Evolutionary conservation across 2,797 vertebrate species (phyloP), one percentile per base, ranked within the genome.

Genomic region (Sylvia borin): DNA sequence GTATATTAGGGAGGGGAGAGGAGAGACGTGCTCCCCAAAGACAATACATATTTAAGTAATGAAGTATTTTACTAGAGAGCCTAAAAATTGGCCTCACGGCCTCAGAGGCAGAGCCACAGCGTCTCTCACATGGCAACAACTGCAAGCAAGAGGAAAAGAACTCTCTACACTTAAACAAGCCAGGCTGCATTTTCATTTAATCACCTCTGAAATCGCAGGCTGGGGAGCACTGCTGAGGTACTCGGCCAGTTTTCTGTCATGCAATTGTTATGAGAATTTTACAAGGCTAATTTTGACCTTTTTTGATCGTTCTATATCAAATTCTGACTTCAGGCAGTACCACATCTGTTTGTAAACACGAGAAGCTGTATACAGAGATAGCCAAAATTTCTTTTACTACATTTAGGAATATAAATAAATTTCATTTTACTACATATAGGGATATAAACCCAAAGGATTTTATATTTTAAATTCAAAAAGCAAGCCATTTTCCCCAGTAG

Each of bases 1-100:
- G 42, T 88, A 31, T 86, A 77, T 88, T 74, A 92, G 54, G 84
- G 72, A 93, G 62, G 43, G 79, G 72, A 90, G 48, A 74, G 42
- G 61, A 89, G 78, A 90, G 70, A 81, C 62, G 19, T 79, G 53
- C 38, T 93, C 96, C 94, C 96, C 66, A 60, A 95, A 96, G 96
- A 93, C 95, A 91, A 48, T 24, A 64, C 95, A 96, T 97, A 83
- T 88, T 97, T 96, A 89, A 94, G 95, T 90, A 92, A 95, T 97
- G 93, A 96, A 94, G 90, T 96, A 91, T 96, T 96, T 95, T 88
- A 85, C 45, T 82, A 88, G 53, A 93, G 79, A 84, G 65, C 65
- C 79, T 95, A 79, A 89, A 95, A 97, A 74, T 60, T 89, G 66
- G 77, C 77, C 89, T 96, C 27, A 36, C 36, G 67, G 84, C 72